These are phyloP conservation scores for Cnemophilus loriae DNA, from an alignment of 2,113 vertebrate genomes.

Conservation along the genomic window DNA sequence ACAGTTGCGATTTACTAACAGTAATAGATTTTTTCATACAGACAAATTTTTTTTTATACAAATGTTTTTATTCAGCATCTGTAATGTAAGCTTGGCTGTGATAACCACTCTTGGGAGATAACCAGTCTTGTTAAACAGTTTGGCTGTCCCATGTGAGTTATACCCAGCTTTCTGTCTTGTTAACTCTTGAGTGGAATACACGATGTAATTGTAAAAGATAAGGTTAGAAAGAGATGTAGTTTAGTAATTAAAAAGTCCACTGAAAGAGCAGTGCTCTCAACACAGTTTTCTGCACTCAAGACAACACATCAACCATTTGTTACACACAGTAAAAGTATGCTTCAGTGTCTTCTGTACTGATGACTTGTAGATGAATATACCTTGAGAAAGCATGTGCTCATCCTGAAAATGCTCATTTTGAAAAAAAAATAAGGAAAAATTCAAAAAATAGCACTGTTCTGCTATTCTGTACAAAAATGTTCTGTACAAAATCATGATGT, in stretches of 20 bases:
- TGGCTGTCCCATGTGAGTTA: not conserved
- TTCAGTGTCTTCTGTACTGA: not conserved
- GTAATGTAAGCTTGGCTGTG: not conserved
- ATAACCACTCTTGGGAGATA: not conserved
- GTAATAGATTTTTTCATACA: not conserved
- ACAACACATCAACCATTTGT: not conserved
- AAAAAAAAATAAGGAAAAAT: not conserved
- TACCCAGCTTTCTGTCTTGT: not conserved
- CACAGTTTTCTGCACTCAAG: not conserved
- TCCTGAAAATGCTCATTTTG: not conserved
- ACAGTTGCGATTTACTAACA: not conserved
- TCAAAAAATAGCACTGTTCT: not conserved
- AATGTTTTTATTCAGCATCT: too few species aligned
- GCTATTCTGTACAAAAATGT: too few species aligned
- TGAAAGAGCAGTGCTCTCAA: not conserved
- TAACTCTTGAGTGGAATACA: not conserved
- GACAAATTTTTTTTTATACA: too few species aligned
- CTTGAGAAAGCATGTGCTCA: not conserved
- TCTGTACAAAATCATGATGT: not conserved
- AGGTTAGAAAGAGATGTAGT: not conserved
- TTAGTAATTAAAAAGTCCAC: not conserved
- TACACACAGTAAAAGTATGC: not conserved
- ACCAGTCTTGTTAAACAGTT: not conserved
- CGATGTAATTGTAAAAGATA: accelerated
- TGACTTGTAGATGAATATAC: not conserved